Conservation (phyloP, 2,797 vertebrate species). For the Pangasius mekongensis region DNA sequence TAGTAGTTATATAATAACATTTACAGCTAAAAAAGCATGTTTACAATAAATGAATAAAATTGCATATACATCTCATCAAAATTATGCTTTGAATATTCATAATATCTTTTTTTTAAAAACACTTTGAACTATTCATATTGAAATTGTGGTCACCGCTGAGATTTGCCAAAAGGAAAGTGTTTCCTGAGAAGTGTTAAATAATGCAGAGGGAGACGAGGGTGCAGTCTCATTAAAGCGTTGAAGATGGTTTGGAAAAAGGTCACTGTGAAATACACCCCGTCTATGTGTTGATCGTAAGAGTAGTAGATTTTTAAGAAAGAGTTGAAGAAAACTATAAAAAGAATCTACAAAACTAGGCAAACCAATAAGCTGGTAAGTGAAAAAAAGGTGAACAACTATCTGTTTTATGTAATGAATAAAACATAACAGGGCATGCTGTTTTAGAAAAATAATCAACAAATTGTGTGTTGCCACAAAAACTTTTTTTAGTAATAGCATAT, state of each 20-base stretch:
- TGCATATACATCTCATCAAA: neutral
- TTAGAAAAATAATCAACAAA: neutral
- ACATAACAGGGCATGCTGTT: neutral
- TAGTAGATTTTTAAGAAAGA: neutral
- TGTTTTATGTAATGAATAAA: neutral
- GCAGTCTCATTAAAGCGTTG: slow-evolving; percentile 45
- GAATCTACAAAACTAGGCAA: neutral
- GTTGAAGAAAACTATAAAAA: neutral
- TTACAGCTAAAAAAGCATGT: neutral
- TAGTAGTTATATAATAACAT: neutral
- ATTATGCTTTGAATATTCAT: neutral
- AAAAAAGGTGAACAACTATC: neutral
- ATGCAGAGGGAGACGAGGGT: slow-evolving; percentile 39
- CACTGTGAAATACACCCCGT: slow-evolving; percentile 52
- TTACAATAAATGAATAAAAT: neutral
- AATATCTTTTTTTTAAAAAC: neutral
- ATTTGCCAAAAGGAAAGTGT: slow-evolving; percentile 23
- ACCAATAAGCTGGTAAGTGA: neutral
- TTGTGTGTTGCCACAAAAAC: neutral
- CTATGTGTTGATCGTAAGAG: neutral
- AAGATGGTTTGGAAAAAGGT: slow-evolving; percentile 56
- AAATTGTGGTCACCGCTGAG: slow-evolving; percentile 8
- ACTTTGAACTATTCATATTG: slow-evolving; percentile 3
- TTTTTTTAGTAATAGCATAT: neutral
- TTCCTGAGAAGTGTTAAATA: slow-evolving; percentile 51